Percentiles rank a stretch among this genome's conserved stretches.
phyloP scores from a whole-genome alignment of 2,797 vertebrate genomes.

The Cygnus olor region DNA sequence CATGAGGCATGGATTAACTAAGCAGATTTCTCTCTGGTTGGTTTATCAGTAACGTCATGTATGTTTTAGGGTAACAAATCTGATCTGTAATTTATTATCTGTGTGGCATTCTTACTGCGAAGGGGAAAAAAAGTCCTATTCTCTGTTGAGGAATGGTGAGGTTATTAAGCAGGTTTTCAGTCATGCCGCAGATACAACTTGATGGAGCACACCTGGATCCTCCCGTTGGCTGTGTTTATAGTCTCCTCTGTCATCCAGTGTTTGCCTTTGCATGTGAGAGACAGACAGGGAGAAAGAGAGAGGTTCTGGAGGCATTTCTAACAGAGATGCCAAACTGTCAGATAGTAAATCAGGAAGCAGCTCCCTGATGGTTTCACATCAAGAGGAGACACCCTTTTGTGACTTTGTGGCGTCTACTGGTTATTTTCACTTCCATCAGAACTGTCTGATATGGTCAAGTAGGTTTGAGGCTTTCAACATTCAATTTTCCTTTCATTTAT shows the following conservation, averaged over 20 bases:
- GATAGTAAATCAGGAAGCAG: conserved; percentile 30
- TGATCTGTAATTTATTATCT: conserved; percentile 7
- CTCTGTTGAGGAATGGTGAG: background rate
- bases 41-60: background rate
- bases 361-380: conserved; percentile 57
- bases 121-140: background rate
- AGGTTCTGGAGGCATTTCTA: conserved; percentile 42
- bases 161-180: conserved; percentile 23
- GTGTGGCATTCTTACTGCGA: background rate
- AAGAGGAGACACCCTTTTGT: conserved; percentile 58
- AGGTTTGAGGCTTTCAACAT: conserved; percentile 59
- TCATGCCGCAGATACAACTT: conserved; percentile 24
- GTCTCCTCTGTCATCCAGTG: conserved; percentile 60
- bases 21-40: background rate
- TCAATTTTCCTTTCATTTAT: conserved; percentile 53
- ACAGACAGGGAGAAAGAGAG: conserved; percentile 41
- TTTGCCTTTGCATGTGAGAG: conserved; percentile 50
- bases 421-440: conserved; percentile 54
- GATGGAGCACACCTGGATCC: conserved; percentile 64
- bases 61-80: background rate
- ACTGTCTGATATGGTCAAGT: conserved; percentile 61
- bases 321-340: conserved; percentile 73
- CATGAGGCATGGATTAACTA: background rate
- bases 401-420: background rate
- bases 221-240: conserved; percentile 48